Percentiles rank a stretch among this genome's conserved stretches.
phyloP scores from a whole-genome alignment of 2,888 invertebrate genomes.

The Lapara coniferarum region DNA sequence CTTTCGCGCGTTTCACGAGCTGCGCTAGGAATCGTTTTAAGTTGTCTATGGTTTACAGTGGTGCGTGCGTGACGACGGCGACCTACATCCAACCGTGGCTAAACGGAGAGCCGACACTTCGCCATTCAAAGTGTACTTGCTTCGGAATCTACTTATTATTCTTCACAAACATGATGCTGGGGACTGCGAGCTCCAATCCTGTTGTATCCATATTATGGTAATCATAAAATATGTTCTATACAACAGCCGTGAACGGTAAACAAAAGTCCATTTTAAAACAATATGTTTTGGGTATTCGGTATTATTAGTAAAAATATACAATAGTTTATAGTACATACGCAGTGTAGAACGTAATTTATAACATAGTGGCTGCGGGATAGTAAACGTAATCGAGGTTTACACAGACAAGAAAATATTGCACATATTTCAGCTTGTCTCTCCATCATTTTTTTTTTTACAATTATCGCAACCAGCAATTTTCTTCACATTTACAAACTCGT shows the following conservation, averaged over 20 bases:
- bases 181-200: slow-evolving; percentile 35
- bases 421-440: slow-evolving; percentile 14
- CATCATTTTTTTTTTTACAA: slow-evolving; percentile 10
- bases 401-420: slow-evolving; percentile 2
- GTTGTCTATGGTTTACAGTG: slow-evolving; percentile 45
- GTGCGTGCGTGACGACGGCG: slow-evolving; percentile 66
- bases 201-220: slow-evolving; percentile 25
- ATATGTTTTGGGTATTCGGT: not conserved
- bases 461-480: slow-evolving; percentile 22
- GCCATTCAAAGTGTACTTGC: slow-evolving; percentile 62
- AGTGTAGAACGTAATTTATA: not conserved
- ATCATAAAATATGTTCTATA: slow-evolving; percentile 2
- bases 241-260: slow-evolving; percentile 13
- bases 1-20: slow-evolving; percentile 15
- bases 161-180: slow-evolving; percentile 61
- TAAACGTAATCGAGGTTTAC: slow-evolving; percentile 1
- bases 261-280: slow-evolving; percentile 4
- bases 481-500: slow-evolving; percentile 13
- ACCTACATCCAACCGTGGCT: slow-evolving; percentile 58
- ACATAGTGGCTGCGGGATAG: not conserved
- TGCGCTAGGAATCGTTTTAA: slow-evolving; percentile 5
- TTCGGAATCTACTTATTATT: slow-evolving; percentile 70
- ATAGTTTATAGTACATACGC: not conserved
- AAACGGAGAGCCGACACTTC: slow-evolving; percentile 50
- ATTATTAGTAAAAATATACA: too few species aligned